Percentiles rank a stretch among this genome's conserved stretches.
Evolutionary conservation across 2,113 vertebrate genomes (phyloP).

Genomic region (Baryphthengus martii): DNA sequence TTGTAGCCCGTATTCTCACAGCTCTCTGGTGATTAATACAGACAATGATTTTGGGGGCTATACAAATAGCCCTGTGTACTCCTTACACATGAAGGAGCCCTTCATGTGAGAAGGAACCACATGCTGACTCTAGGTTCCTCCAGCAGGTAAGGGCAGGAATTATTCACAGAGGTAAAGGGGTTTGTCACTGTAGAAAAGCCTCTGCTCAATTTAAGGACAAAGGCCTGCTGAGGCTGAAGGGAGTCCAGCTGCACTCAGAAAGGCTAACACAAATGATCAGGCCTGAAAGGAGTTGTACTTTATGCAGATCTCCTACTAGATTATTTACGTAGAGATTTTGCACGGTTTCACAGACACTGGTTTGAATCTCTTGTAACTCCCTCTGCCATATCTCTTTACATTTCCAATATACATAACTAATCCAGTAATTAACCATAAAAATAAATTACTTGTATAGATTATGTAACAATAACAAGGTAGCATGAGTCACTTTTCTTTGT

Average conservation of each 20-base stretch:
- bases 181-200: neutral
- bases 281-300: neutral
- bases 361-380: neutral
- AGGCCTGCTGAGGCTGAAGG: neutral
- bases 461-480: conserved; percentile 43
- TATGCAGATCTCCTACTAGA: neutral
- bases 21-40: neutral
- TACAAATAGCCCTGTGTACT: neutral
- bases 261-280: neutral
- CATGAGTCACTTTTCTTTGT: conserved; percentile 53
- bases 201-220: neutral
- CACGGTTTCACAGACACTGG: neutral
- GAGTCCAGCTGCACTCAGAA: neutral
- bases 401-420: conserved; percentile 46
- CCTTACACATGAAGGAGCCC: too few relatives aligned
- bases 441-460: conserved; percentile 55
- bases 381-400: neutral
- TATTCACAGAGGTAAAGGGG: neutral
- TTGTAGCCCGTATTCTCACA: neutral
- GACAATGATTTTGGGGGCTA: neutral
- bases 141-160: neutral
- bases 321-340: neutral
- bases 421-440: conserved; percentile 54
- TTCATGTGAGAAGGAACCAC: neutral
- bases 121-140: neutral